Conservation (phyloP, 1,140 invertebrate genomes). For the Drosophila paulistorum region DNA sequence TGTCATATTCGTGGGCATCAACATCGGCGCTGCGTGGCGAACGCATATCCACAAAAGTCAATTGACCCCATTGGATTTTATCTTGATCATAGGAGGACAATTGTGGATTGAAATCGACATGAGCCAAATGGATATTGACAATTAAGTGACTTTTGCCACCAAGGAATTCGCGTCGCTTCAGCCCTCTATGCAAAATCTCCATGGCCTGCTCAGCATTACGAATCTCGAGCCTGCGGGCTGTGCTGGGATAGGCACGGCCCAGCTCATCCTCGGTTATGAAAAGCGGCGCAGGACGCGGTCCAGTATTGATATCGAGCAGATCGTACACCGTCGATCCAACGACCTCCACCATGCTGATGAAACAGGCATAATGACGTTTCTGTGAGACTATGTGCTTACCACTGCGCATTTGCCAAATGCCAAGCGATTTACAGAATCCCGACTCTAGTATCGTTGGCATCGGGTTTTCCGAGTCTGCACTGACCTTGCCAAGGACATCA, state of each 20-base stretch:
- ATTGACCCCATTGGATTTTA: background rate
- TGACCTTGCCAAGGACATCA: background rate
- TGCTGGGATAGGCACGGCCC: background rate
- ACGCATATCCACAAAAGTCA: background rate
- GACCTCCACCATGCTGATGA: slow-evolving; percentile 6
- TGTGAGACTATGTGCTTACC: background rate
- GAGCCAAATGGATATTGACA: background rate
- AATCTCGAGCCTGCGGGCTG: background rate
- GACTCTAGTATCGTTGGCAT: background rate
- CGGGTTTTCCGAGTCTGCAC: background rate
- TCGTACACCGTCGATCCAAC: background rate
- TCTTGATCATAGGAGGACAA: background rate
- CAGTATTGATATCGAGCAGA: background rate
- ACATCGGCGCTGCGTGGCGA: background rate
- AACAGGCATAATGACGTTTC: background rate
- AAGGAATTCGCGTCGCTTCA: background rate
- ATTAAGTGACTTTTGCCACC: slow-evolving; percentile 4
- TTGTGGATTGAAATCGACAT: slow-evolving; percentile 9
- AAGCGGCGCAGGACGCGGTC: background rate
- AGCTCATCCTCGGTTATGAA: background rate
- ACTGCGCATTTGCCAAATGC: background rate
- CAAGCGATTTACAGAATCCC: background rate
- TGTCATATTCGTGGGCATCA: background rate
- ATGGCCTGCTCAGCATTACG: slow-evolving; percentile 7
- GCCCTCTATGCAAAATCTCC: background rate